phyloP scores from a whole-genome alignment of 2,113 vertebrate species.

The Melanostigma gelatinosum region DNA sequence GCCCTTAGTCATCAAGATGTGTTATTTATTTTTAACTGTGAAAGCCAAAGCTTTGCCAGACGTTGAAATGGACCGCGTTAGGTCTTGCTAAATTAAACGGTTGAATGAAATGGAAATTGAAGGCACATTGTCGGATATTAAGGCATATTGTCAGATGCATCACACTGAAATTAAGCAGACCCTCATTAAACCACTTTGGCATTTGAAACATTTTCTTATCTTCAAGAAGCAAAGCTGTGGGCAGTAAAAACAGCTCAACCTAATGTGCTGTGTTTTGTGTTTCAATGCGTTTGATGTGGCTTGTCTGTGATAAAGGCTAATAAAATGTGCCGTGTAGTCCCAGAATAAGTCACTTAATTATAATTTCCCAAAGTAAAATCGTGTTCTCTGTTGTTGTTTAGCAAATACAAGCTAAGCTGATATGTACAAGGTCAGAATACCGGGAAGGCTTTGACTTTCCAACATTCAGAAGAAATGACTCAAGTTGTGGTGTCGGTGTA shows the following conservation, averaged over 20 bases:
- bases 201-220: constrained; percentile 16
- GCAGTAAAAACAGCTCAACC: constrained; percentile 7
- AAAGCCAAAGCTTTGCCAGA: background rate
- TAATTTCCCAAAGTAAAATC: constrained; percentile 52
- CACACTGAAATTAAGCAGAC: background rate
- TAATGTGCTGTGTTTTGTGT: constrained; percentile 25
- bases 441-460: background rate
- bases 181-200: constrained; percentile 6
- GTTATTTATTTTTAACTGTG: background rate
- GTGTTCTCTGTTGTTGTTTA: constrained; percentile 43
- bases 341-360: constrained; percentile 72
- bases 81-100: background rate
- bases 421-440: constrained; percentile 50
- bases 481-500: background rate
- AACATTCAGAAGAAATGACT: constrained; percentile 25
- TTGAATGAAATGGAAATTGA: background rate
- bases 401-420: constrained; percentile 47
- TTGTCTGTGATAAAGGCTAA: constrained; percentile 41
- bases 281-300: constrained; percentile 38
- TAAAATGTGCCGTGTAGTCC: constrained; percentile 45
- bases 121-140: background rate
- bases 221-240: constrained; percentile 7
- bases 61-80: background rate
- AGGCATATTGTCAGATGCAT: background rate
- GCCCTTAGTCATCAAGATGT: background rate